Evolutionary conservation across 2,888 invertebrate genomes (phyloP).

Genomic region (Incurvaria masculella): DNA sequence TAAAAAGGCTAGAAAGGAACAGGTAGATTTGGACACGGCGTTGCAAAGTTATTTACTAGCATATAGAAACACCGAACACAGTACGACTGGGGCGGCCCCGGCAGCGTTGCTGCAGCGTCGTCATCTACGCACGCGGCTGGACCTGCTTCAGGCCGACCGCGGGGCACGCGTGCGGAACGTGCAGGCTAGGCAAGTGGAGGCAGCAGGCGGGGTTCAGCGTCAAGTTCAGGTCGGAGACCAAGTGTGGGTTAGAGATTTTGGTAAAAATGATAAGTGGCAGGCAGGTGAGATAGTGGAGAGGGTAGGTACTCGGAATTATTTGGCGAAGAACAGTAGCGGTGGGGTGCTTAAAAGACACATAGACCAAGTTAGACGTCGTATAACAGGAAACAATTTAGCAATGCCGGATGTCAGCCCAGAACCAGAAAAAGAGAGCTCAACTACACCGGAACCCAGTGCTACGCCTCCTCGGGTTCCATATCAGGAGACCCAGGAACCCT

Average conservation of each 20-base stretch:
- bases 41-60: slow-evolving; percentile 2
- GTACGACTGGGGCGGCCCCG: slow-evolving; percentile 1
- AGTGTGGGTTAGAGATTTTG: not conserved
- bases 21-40: not conserved
- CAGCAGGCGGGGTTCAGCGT: not conserved
- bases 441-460: too few relatives aligned
- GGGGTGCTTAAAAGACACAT: not conserved
- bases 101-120: slow-evolving; percentile 1
- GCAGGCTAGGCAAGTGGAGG: not conserved
- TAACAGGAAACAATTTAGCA: too few relatives aligned
- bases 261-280: not conserved
- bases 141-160: not conserved
- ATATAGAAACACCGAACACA: slow-evolving; percentile 1
- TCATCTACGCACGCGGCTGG: not conserved
- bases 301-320: not conserved
- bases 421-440: too few relatives aligned
- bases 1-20: slow-evolving; percentile 4
- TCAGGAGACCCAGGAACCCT: too few relatives aligned
- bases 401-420: too few relatives aligned
- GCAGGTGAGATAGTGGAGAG: not conserved
- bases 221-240: not conserved
- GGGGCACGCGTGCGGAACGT: not conserved
- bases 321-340: not conserved
- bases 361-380: slow-evolving; percentile 1
- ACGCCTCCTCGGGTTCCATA: too few relatives aligned